Evolutionary conservation across 2,797 vertebrate species (phyloP), one percentile per base, ranked within the genome.

Genomic region (Anguilla pacifica): DNA sequence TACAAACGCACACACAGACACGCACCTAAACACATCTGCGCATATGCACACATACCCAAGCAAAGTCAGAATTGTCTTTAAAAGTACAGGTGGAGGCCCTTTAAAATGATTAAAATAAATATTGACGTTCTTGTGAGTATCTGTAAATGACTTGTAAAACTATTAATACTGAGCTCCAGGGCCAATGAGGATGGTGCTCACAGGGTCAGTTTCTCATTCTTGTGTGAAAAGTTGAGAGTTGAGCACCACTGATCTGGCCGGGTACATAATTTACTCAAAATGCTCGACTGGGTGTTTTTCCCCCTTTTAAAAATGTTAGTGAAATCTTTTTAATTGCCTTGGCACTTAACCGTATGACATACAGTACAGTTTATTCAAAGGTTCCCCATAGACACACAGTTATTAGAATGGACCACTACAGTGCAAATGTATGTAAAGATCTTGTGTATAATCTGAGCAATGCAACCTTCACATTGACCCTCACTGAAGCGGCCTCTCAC

Each of bases 1-100:
- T n/a, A 70, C 67, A 70, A 25, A 70, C 67, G 28, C 67, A 70
- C 67, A 70, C 67, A 70, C 67, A 70, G 25, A 70, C 67, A 70
- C 67, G 31, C 67, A 70, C 67, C n/a, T n/a, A 70, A 25, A 70
- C 67, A 70, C n/a, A 64, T 22, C 17, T 22, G 17, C 61, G 22
- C 61, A 64, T 5, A 57, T 57, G 55, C 55, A 57, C 17, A 64
- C 61, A 64, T 22, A 64, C 61, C 17, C 61, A 64, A 5, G 43
- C 43, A 46, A 46, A 6, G 43, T 46, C 43, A 46, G 43, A 46
- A 46, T 46, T 46, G 4, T 46, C 43, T 46, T 46, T 46, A 59
- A 39, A 79, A 39, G 9, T 46, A 81, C 13, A 46, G 22, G 43
- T 3, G 39, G 15, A 81, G 77, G 39, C 39, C n/a, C 17, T 22